A percentile compares a stretch with the other conserved stretches of the same genome.
These are phyloP conservation scores for Eulithis testata DNA, from an alignment of 2,888 invertebrate species.

Conservation along the genomic window DNA sequence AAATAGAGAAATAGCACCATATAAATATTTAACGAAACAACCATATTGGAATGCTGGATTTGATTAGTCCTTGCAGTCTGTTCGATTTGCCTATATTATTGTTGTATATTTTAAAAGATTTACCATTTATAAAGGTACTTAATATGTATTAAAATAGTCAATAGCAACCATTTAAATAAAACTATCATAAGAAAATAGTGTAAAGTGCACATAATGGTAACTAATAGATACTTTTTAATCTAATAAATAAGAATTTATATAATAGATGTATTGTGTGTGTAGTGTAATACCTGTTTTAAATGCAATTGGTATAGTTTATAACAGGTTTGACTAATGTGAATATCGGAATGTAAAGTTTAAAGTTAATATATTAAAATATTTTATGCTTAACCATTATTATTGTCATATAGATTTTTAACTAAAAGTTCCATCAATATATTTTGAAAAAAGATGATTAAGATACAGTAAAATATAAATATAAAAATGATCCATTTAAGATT, in stretches of 20 bases:
- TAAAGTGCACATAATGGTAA: constrained; percentile 28
- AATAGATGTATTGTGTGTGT: no score
- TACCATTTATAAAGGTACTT: no score
- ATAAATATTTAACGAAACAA: constrained; percentile 26
- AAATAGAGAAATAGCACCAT: constrained; percentile 43
- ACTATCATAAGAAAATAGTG: constrained; percentile 31
- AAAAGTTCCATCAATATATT: not conserved
- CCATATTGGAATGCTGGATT: constrained; percentile 25
- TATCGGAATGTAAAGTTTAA: not conserved
- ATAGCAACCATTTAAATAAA: constrained; percentile 33
- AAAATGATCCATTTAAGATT: not conserved
- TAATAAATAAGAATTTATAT: no score
- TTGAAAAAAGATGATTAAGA: no score
- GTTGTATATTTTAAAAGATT: no score
- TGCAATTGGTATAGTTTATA: no score
- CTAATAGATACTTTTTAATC: no score
- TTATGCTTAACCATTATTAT: not conserved
- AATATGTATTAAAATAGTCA: not conserved
- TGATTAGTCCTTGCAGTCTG: constrained; percentile 7
- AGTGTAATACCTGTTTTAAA: no score
- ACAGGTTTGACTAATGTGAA: not conserved
- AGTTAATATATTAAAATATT: not conserved
- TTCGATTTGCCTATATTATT: not conserved
- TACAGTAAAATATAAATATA: no score
- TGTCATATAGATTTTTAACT: constrained; percentile 7